Base-by-base conservation (phyloP, 1,140 invertebrate genomes). In the Caenorhabditis remanei region DNA sequence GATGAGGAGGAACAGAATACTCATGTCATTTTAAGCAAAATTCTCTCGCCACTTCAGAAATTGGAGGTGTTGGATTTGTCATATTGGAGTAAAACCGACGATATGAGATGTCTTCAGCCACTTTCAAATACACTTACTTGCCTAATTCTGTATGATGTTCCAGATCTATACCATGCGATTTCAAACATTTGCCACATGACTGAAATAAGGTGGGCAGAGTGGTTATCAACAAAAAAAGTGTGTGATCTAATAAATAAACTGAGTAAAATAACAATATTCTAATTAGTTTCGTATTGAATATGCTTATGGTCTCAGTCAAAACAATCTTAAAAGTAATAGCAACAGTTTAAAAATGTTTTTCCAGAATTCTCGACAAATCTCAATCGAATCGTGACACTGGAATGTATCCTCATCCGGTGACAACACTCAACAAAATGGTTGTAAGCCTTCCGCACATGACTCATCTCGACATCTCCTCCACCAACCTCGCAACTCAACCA, bases 401-500 rank as follows among this genome's bases (percentile, higher is more conserved):
- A 7, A 94, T 93, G 88, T 96, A 94, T 92, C 90, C 93, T 0
- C 94, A 95, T 91, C 95, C 95, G 41, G 95, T 95, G 93, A 93
- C 94, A 86, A 93, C 95, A 41, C 93, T 98, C 43, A 93, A 94
- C 46, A 93, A 94, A 87, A 93, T 98, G 50, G 95, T 97, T 3
- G 93, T 94, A 65, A 95, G 93, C 90, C 93, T 98, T 89, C 95
- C 96, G 0, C 92, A 95, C 84, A 93, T 98, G 55, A 94, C 94
- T 79, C 96, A 96, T 61, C 93, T 98, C 67, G 97, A 98, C 93
- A 97, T 98, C 92, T 97, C 96, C 8, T 96, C 96, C 3, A 96
- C 96, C 24, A 96, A 96, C 93, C 93, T 96, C 63, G 96, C 96
- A 56, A 96, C 96, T 96, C 11, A 95, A 95, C n/a, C 89, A 55